Conservation (phyloP, 2,113 vertebrate species). For the Struthidea cinerea region DNA sequence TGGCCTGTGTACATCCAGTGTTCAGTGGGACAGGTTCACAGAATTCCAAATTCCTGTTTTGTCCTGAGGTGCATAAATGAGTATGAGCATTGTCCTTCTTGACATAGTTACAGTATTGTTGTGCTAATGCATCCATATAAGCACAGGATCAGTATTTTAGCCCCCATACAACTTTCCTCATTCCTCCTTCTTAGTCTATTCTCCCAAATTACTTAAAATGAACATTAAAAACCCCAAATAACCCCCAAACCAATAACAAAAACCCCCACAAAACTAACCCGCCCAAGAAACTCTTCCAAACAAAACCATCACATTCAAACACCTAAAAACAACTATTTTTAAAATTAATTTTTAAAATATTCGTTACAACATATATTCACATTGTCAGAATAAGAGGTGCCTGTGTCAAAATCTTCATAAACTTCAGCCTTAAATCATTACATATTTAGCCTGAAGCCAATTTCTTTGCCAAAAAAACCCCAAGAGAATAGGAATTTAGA, state of each 20-base stretch:
- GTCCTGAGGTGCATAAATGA: not conserved
- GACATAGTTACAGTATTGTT: not conserved
- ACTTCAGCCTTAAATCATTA: not conserved
- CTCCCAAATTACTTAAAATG: not conserved
- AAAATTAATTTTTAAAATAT: not conserved
- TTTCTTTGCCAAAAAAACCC: not conserved
- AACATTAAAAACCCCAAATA: not conserved
- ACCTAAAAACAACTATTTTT: not conserved
- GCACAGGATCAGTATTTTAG: not conserved
- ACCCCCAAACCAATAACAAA: not conserved
- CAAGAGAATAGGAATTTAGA: not conserved
- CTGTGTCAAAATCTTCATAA: not conserved
- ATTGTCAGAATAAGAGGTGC: not conserved
- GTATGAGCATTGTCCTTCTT: not conserved
- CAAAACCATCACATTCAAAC: accelerated
- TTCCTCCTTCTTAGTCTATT: not conserved
- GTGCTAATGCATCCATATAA: not conserved
- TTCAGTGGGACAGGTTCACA: not conserved
- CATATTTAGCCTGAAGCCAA: not conserved
- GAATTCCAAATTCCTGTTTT: not conserved
- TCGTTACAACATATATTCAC: not conserved
- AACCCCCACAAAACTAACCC: accelerated
- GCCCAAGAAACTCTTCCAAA: not conserved
- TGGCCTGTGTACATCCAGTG: not conserved
- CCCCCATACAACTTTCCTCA: not conserved